A percentile compares a stretch with the other conserved stretches of the same genome.
Evolutionary conservation across 1,140 invertebrate species (phyloP).

Genomic region (Vanessa tameamea): DNA sequence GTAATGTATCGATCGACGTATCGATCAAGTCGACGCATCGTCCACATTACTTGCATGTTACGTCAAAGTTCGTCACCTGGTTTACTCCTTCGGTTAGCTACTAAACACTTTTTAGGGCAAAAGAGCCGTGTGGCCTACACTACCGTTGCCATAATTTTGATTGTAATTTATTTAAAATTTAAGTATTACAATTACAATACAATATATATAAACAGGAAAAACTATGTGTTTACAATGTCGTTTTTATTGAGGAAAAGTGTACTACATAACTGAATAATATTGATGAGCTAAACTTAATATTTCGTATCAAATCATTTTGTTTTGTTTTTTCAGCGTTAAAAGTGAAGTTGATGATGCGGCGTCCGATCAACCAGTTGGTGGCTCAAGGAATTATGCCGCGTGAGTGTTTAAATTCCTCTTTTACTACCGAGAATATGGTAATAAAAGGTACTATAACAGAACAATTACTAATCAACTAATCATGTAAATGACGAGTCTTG

Average conservation of each 20-base stretch:
- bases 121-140: slow-evolving; percentile 25
- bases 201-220: slow-evolving; percentile 1
- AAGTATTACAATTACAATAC: neutral
- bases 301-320: slow-evolving; percentile 31
- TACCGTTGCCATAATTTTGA: neutral
- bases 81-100: slow-evolving; percentile 38
- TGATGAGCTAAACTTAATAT: neutral
- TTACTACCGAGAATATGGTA: slow-evolving; percentile 4
- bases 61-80: slow-evolving; percentile 67
- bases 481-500: slow-evolving; percentile 44
- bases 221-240: neutral
- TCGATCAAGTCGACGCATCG: slow-evolving; percentile 58
- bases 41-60: slow-evolving; percentile 46
- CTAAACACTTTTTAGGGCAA: slow-evolving; percentile 50
- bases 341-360: slow-evolving; percentile 96
- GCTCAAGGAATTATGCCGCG: slow-evolving; percentile 99
- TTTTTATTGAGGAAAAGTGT: slow-evolving; percentile 21
- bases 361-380: slow-evolving; percentile 96
- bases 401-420: slow-evolving; percentile 84
- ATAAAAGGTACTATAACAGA: slow-evolving; percentile 35
- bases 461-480: slow-evolving; percentile 47
- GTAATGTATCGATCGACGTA: slow-evolving; percentile 58
- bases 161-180: neutral
- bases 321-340: slow-evolving; percentile 91
- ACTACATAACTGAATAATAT: slow-evolving; percentile 5